Evolutionary conservation across 2,113 vertebrate species (phyloP), one percentile per base, ranked within the genome.

Genomic region (Fukomys damarensis): DNA sequence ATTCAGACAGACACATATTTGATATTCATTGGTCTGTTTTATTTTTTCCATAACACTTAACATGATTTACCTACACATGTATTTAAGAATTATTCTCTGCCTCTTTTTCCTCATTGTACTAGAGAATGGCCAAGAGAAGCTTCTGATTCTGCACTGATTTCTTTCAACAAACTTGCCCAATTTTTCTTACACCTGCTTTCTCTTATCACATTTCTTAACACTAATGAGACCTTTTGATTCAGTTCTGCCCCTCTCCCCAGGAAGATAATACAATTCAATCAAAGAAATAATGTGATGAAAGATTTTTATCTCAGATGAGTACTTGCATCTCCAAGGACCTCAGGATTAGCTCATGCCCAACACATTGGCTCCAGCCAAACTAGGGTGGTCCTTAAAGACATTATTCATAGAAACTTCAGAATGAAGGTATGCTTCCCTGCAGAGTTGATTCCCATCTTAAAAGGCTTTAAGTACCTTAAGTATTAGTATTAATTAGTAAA

Each of bases 391-490:
- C 19, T 22, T 87, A 32, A 2, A 86, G 68, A 70, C 24, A 56
- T 30, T 89, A 68, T 91, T 95, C 30, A 54, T 5, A 80, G 89
- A 84, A 84, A 89, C 41, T 54, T 95, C 46, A 43, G 91, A 86
- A 14, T n/a, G 56, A 63, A 58, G n/a, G 19, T n/a, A 52, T 80
- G 3, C 59, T 89, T 41, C 74, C 82, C 32, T 77, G 46, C 14
- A 86, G 68, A 91, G 72, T 83, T 89, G 61, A 22, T 84, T 72
- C 10, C 58, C 28, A 20, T 80, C 77, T 91, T 89, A 54, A 91
- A 96, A 87, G 46, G 52, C 10, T 9, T 66, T 61, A 89, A 85
- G n/a, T 72, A 13, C 46, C 68, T 58, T 58, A 58, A 58, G 17
- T 58, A 20, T 20, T 58, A 58, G 56, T 19, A 58, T 58, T 58